These are phyloP conservation scores for Elanus axillaris DNA, from an alignment of 2,113 vertebrate genomes.

Conservation along the genomic window DNA sequence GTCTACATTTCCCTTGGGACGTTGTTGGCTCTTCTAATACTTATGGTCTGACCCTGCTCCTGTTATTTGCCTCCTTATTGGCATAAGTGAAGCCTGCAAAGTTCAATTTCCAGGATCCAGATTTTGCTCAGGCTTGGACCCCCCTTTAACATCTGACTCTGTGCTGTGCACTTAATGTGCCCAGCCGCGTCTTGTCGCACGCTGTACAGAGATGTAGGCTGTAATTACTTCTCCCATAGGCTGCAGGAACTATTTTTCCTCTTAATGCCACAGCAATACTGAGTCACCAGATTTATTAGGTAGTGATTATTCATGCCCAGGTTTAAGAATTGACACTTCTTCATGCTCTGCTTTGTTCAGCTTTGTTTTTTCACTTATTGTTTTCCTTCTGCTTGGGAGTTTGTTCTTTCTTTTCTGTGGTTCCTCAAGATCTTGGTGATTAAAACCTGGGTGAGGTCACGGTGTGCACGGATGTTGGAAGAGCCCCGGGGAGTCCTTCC, in stretches of 20 bases:
- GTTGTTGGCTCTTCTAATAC: neutral
- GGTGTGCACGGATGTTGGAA: accelerated
- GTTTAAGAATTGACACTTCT: neutral
- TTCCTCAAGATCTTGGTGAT: neutral
- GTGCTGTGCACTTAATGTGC: neutral
- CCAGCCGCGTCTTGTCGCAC: accelerated
- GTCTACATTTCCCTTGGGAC: neutral
- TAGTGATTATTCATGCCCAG: conserved; percentile 23
- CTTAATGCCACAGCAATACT: conserved; percentile 16
- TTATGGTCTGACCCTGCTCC: neutral
- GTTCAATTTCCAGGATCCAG: neutral
- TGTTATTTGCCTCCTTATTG: neutral
- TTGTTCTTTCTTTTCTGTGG: neutral
- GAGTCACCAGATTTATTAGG: conserved; percentile 35
- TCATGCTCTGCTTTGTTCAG: neutral
- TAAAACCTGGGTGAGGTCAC: neutral
- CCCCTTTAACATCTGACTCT: neutral
- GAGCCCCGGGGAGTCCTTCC: neutral
- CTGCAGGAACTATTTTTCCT: conserved; percentile 17
- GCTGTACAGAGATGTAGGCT: neutral
- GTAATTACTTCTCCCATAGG: conserved; percentile 1
- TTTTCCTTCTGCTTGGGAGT: neutral
- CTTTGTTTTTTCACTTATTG: neutral
- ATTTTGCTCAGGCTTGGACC: neutral
- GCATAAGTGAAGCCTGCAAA: neutral